Conservation (phyloP, 92 coral and sea anemone species). For the Diadumene lineata region DNA sequence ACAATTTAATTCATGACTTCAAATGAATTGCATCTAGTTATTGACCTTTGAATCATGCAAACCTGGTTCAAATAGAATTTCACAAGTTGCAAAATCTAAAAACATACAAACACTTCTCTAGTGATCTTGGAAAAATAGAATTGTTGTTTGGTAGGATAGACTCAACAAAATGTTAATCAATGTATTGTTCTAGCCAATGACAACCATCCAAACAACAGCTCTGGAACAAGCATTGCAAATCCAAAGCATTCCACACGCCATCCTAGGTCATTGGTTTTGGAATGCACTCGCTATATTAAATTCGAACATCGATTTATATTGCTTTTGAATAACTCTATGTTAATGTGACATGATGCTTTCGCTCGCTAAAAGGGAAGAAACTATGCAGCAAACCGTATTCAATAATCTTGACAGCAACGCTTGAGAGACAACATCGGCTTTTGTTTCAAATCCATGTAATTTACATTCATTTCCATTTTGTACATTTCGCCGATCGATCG, state of each 20-base stretch:
- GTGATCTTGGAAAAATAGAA: background rate
- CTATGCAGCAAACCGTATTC: background rate
- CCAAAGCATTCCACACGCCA: constrained; percentile 25
- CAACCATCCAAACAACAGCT: constrained; percentile 9
- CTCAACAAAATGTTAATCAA: constrained; percentile 6
- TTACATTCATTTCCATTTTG: constrained; percentile 52
- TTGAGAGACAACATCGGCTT: constrained; percentile 34
- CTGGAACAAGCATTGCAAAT: constrained; percentile 13
- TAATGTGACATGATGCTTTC: background rate
- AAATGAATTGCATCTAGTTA: background rate
- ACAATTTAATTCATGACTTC: background rate
- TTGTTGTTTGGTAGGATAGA: background rate
- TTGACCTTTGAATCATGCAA: constrained; percentile 6
- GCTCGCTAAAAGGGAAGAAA: background rate
- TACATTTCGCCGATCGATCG: constrained; percentile 38
- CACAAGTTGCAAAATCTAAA: too few relatives aligned
- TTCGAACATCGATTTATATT: background rate
- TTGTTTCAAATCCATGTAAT: constrained; percentile 49
- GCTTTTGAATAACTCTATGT: background rate
- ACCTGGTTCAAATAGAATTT: background rate
- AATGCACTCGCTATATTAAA: constrained; percentile 3
- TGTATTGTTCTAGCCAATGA: background rate
- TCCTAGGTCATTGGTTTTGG: constrained; percentile 11
- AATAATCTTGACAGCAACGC: constrained; percentile 17
- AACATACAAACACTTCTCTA: background rate